Base-by-base conservation (phyloP, 2,113 vertebrate genomes). In the Taurulus bubalis region DNA sequence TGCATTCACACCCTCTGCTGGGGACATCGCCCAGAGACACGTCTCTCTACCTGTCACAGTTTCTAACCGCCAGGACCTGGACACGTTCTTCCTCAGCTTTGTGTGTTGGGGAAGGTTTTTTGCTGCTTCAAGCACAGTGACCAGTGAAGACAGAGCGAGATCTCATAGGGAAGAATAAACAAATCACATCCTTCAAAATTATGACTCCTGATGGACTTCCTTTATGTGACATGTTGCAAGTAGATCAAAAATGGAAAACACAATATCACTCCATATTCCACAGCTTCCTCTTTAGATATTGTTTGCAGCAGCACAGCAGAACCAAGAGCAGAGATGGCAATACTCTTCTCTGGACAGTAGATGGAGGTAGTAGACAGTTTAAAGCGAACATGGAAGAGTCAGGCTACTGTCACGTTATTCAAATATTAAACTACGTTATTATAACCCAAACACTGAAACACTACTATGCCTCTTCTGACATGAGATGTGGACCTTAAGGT, bases 271-370 rank as follows among this genome's bases (percentile, higher is more conserved):
- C 6, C 45, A 38, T 30, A 24, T 32, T 32, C 30, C 30, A n/a
- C n/a, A n/a, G n/a, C 34, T 34, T 34, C 34, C 34, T 32, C 20
- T 66, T 56, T 4, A 47, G 58, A 58, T 40, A 8, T 32, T 40
- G 55, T 38, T 4, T 14, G 6, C 22, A 42, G 24, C 30, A 38
- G 22, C n/a, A n/a, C n/a, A n/a, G n/a, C n/a, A n/a, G n/a, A n/a
- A n/a, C n/a, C n/a, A 24, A n/a, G 2, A 55, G 36, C 11, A 36
- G n/a, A n/a, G n/a, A n/a, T 3, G 1, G 24, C 40, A 75, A 16
- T 82, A 47, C 73, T 51, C 28, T 7, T 2, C 0, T 26, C 10
- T 49, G 42, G 56, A 58, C 93, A 88, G 90, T 82, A 90, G 91
- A 77, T 79, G 80, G 90, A 45, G 70, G 30, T 47, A 87, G 45